Evolutionary conservation across 1,140 invertebrate genomes (phyloP).

Genomic region (Meloidogyne chitwoodi): DNA sequence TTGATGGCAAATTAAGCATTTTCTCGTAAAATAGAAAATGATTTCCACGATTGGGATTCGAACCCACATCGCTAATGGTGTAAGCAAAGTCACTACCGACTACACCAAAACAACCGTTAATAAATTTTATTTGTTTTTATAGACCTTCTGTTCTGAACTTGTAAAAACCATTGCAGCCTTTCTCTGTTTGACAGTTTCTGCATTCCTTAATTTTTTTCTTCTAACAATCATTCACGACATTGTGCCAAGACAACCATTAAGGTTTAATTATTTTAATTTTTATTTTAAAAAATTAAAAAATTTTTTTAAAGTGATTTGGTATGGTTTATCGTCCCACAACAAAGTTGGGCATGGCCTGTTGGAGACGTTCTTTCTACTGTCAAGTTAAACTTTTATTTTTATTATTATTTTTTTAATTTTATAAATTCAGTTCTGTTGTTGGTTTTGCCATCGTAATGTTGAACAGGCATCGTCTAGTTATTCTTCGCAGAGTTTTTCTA

Average conservation of each 20-base stretch:
- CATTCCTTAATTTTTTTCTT: constrained; percentile 59
- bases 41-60: not conserved
- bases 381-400: constrained; percentile 33
- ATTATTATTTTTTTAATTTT: constrained; percentile 24
- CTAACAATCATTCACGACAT: constrained; percentile 59
- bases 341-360: constrained; percentile 58
- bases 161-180: constrained; percentile 55
- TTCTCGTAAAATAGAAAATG: not conserved
- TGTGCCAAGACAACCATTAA: constrained; percentile 47
- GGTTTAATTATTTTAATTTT: constrained; percentile 13
- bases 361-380: constrained; percentile 58
- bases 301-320: constrained; percentile 43
- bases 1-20: not conserved
- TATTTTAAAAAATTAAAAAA: not conserved
- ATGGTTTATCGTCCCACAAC: constrained; percentile 55
- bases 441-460: constrained; percentile 55
- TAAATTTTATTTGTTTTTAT: not conserved
- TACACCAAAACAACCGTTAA: too few relatives aligned
- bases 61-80: too few relatives aligned
- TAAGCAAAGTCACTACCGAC: too few relatives aligned
- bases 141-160: constrained; percentile 47
- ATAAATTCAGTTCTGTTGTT: constrained; percentile 44
- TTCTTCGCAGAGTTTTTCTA: constrained; percentile 52
- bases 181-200: constrained; percentile 51
- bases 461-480: constrained; percentile 51